Evolutionary conservation across 35 echinoderm and acorn worm genomes (phyloP).

Genomic region (Acanthaster planci): DNA sequence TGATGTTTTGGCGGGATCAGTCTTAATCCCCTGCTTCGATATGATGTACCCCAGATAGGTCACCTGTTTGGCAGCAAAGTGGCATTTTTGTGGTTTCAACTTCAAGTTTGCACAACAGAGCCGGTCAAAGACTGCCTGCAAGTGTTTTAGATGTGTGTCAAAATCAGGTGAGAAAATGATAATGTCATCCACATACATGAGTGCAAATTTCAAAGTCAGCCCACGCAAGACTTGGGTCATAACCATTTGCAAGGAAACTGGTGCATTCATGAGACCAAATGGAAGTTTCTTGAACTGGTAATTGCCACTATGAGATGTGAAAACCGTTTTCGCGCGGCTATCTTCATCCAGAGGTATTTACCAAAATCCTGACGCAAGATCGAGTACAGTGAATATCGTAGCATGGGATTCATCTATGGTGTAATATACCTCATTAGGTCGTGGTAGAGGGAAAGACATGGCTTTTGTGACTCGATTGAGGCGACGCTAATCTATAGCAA

Average conservation of each 20-base stretch:
- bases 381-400: conserved; percentile 41
- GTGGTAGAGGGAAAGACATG: conserved; percentile 42
- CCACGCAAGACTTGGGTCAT: conserved; percentile 55
- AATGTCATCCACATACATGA: conserved; percentile 63
- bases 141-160: conserved; percentile 42
- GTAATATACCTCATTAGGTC: conserved; percentile 51
- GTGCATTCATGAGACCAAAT: conserved; percentile 58
- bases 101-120: conserved; percentile 52
- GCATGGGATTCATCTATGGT: conserved; percentile 40
- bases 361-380: conserved; percentile 48
- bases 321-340: conserved; percentile 30
- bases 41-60: conserved; percentile 63
- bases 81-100: conserved; percentile 64
- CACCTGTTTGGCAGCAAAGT: conserved; percentile 50
- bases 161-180: conserved; percentile 21
- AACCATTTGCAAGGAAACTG: conserved; percentile 42
- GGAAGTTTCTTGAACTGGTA: conserved; percentile 55
- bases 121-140: conserved; percentile 47
- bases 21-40: conserved; percentile 52
- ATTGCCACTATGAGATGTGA: conserved; percentile 45
- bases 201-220: conserved; percentile 51
- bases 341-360: conserved; percentile 31
- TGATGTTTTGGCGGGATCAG: conserved; percentile 44
- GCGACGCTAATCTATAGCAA: conserved; percentile 54
- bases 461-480: conserved; percentile 41